Evolutionary conservation across 2,797 vertebrate genomes (phyloP), one percentile per base, ranked within the genome.

Genomic region (Pantherophis vulpinus): DNA sequence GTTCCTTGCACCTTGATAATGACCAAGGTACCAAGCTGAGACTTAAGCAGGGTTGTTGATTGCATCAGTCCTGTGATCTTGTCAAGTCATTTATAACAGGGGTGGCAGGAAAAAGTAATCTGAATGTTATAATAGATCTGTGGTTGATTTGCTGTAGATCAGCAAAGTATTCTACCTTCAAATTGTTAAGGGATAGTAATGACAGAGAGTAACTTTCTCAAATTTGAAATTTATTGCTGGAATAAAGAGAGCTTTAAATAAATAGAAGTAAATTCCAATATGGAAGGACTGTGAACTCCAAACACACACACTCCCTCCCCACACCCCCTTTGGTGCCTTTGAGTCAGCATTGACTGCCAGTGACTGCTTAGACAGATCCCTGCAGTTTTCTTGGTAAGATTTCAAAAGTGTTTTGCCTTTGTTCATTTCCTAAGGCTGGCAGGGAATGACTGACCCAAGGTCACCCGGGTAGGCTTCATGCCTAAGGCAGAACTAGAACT

Each of bases 231-330:
- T 29, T 47, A 54, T 58, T n/a, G 5, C 60, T 66, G 18, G 51
- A 66, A 29, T 61, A 61, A 29, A 60, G 10, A 60, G 13, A 89
- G 12, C 11, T 89, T 89, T 27, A 47, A 61, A 61, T 63, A 47
- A 63, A 27, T 61, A 63, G 32, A 60, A 47, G 37, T 51, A 42
- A 25, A 51, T 63, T 89, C 42, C 42, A 16, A 5, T 51, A 47
- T 63, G 88, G 60, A 89, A 63, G 27, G 37, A 11, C 12, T 61
- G 10, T 89, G 59, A 89, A 60, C 11, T 27, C 37, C 12, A 42
- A 25, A 25, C 9, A 25, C 9, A 37, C 14, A 1, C 6, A 10
- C 37, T 29, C 11, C 3, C 9, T 1, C 2, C 6, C 2, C 11
- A 1, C 47, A 6, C 4, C 27, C 27, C 25, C 29, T 74, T 37